These are phyloP conservation scores for Echeneis naucrates DNA, from an alignment of 2,797 vertebrate genomes.

Conservation along the genomic window DNA sequence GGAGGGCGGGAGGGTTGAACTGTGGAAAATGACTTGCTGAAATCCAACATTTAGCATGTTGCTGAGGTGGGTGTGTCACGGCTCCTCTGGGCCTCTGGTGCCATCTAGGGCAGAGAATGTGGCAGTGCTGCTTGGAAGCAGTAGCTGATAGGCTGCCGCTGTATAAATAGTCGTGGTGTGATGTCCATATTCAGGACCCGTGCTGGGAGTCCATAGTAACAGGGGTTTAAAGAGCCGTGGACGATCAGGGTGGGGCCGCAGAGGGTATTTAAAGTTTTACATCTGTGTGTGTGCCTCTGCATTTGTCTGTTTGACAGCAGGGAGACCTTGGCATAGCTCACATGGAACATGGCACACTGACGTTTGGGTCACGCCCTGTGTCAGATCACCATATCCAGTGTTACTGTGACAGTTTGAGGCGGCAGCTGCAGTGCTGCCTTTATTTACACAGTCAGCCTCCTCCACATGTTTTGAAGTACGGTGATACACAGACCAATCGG, in stretches of 20 bases:
- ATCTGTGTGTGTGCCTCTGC: conserved; percentile 38
- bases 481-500: background rate
- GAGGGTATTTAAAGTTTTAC: conserved; percentile 81
- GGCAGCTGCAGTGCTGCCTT: conserved; percentile 65
- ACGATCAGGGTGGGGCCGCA: conserved; percentile 76
- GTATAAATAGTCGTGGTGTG: conserved; percentile 87
- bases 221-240: conserved; percentile 52
- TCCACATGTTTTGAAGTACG: conserved; percentile 8
- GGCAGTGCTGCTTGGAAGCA: conserved; percentile 47
- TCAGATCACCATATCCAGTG: conserved; percentile 63
- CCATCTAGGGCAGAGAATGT: conserved; percentile 87
- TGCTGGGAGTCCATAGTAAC: conserved; percentile 71
- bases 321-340: conserved; percentile 71
- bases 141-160: conserved; percentile 72
- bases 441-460: conserved; percentile 28
- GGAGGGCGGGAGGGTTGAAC: background rate
- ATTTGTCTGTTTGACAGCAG: conserved; percentile 40
- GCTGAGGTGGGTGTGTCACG: conserved; percentile 79
- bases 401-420: conserved; percentile 63
- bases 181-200: conserved; percentile 82
- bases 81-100: conserved; percentile 63
- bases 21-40: conserved; percentile 35
- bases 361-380: conserved; percentile 70
- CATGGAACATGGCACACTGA: conserved; percentile 70
- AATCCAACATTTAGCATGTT: conserved; percentile 50